phyloP scores from a whole-genome alignment of 2,113 vertebrate genomes.

The Tachycineta bicolor region DNA sequence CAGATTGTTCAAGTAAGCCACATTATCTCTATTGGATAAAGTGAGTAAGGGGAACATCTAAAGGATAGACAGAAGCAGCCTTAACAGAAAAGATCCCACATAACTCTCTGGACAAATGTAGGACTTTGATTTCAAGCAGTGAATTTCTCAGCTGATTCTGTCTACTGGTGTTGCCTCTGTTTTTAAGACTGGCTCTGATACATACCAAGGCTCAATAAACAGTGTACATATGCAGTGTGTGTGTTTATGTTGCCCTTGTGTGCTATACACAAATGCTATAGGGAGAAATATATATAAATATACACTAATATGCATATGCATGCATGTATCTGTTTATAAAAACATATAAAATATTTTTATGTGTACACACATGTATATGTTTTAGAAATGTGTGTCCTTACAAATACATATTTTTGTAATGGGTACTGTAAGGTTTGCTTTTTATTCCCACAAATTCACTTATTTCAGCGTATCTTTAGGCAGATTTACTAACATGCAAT shows the following conservation, averaged over 20 bases:
- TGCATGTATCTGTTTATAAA: background rate
- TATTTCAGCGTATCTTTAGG: background rate
- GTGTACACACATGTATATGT: background rate
- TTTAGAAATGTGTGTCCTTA: background rate
- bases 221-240: background rate
- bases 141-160: background rate
- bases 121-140: background rate
- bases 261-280: background rate
- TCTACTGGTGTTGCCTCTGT: background rate
- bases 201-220: background rate
- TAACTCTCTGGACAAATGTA: background rate
- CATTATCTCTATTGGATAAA: background rate
- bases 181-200: background rate
- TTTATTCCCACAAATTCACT: background rate
- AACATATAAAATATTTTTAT: background rate
- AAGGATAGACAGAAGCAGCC: background rate
- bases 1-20: conserved; percentile 93
- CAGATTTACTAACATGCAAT: background rate
- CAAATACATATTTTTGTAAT: background rate
- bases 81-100: background rate
- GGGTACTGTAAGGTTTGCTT: background rate
- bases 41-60: background rate
- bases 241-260: background rate
- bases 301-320: background rate
- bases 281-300: background rate